Base-by-base conservation (phyloP, 1,140 invertebrate genomes). In the Tetranychus urticae region DNA sequence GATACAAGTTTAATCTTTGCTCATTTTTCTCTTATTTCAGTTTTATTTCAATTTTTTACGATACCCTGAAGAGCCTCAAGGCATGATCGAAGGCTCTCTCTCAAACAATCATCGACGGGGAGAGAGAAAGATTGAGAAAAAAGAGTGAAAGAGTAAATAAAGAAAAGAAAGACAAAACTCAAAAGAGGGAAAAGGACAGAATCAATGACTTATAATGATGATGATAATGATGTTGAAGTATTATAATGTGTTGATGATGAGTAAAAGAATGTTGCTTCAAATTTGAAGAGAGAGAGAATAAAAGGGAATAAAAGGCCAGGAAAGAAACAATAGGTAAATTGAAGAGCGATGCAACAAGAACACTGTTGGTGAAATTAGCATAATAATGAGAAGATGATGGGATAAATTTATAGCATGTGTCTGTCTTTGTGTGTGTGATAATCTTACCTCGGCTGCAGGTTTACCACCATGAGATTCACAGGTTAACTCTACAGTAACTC, bases 381-480 rank as follows among this genome's bases (percentile, higher is more conserved):
- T 5, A 46, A 59, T 57, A 61, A 59, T 33, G 59, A 61, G 55
- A 61, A 35, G 37, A 55, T 47, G n/a, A 10, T 37, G 35, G 10
- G 46, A 57, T 23, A 56, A 42, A 14, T 34, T 23, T 39, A 46
- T 59, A 62, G 59, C 13, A 55, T 57, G 58, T 63, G 62, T 57
- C 57, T 55, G 59, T 50, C 23, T 23, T 23, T 23, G 23, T 42
- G 10, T 42, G 10, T 42, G 10, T 5, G 54, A 65, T 36, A 35
- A 64, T 60, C 77, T 81, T 78, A 84, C 84, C 79, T 89, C 85
- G 12, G 89, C 86, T 0, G 87, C 83, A 23, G 90, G 90, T 71
- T 92, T 93, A 50, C 89, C 89, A 34, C 82, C 87, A 61, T 81
- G 75, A 62, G 88, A 90, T 39, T 86, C 78, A 72, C 90, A 94